A percentile compares a stretch with the other conserved stretches of the same genome.
Conservation (phyloP, 2,113 vertebrate genomes). For the Mus pahari region DNA sequence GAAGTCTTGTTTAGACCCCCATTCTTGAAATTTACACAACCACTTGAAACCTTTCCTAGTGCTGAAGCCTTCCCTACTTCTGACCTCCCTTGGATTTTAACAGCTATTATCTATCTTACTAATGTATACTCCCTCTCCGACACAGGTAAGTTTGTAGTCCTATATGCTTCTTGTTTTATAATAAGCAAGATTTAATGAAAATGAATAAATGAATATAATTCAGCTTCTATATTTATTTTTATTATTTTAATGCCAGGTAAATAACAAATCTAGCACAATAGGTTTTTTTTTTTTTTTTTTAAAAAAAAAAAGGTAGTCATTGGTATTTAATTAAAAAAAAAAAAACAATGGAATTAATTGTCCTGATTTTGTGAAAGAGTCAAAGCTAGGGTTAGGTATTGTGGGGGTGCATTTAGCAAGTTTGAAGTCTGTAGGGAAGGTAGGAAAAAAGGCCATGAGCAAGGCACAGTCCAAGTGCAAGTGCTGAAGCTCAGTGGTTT, state of each 20-base stretch:
- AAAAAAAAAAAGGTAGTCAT: background rate
- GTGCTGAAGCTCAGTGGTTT: background rate
- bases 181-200: background rate
- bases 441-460: background rate
- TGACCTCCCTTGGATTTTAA: background rate
- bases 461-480: background rate
- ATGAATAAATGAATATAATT: background rate
- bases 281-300: too few species aligned
- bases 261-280: background rate
- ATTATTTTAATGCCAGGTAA: background rate
- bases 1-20: background rate
- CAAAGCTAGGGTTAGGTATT: background rate
- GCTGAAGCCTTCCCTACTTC: background rate
- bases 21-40: background rate
- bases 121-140: background rate
- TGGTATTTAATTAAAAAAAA: background rate
- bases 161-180: background rate
- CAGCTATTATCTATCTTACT: background rate
- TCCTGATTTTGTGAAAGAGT: background rate
- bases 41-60: background rate
- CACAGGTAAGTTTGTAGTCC: background rate
- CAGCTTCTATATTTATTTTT: background rate
- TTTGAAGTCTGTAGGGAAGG: background rate
- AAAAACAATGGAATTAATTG: background rate
- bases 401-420: background rate